Conservation (phyloP, 2,113 vertebrate genomes). For the Odontophorus gujanensis region DNA sequence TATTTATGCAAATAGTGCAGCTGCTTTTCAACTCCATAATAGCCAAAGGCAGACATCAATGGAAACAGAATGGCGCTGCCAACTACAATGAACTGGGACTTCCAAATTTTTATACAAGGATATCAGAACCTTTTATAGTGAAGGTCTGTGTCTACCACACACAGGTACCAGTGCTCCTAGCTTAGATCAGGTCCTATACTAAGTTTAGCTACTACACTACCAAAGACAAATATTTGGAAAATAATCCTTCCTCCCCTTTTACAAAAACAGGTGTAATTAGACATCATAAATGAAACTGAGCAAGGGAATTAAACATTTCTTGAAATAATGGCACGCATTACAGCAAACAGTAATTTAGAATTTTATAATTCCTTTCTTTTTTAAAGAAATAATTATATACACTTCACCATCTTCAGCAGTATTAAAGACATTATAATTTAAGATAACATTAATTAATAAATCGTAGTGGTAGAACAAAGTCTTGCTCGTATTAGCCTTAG, state of each 20-base stretch:
- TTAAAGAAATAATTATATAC: constrained; percentile 67
- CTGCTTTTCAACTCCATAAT: neutral
- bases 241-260: neutral
- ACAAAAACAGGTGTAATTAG: constrained; percentile 26
- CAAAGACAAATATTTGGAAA: neutral
- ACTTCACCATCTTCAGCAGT: constrained; percentile 58
- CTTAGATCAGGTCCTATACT: neutral
- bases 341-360: constrained; percentile 72
- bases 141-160: neutral
- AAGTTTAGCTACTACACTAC: neutral
- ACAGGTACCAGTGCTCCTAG: rapidly evolving
- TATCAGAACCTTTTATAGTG: neutral
- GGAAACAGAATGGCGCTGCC: neutral
- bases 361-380: constrained; percentile 71
- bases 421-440: constrained; percentile 72
- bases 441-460: constrained; percentile 72
- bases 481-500: constrained; percentile 64
- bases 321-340: constrained; percentile 50
- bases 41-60: neutral
- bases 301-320: constrained; percentile 51
- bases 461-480: constrained; percentile 58
- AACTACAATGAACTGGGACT: neutral
- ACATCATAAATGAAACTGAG: constrained; percentile 26
- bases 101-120: neutral
- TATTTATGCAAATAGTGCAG: neutral